Conservation (phyloP, 2,113 vertebrate genomes). For the Burhinus bistriatus region DNA sequence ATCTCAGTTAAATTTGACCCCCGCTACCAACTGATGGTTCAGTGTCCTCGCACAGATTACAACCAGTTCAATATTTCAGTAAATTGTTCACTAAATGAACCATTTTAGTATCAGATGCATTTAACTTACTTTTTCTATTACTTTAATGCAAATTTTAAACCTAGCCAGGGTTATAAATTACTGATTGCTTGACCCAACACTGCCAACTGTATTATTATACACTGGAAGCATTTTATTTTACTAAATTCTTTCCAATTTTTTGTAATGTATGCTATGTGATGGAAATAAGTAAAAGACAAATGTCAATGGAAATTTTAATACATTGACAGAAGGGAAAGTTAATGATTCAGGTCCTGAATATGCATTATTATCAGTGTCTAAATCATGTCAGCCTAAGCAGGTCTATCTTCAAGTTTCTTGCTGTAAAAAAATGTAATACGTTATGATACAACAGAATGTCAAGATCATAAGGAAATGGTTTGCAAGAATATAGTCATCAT, state of each 20-base stretch:
- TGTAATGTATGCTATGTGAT: neutral
- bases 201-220: conserved; percentile 36
- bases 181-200: conserved; percentile 42
- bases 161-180: conserved; percentile 12
- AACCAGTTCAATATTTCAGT: neutral
- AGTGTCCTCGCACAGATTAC: neutral
- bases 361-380: neutral
- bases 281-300: conserved; percentile 4
- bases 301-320: neutral
- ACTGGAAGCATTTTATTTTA: conserved; percentile 16
- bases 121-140: conserved; percentile 26
- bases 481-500: neutral
- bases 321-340: neutral
- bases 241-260: conserved; percentile 21
- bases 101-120: conserved; percentile 13
- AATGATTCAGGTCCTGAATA: neutral
- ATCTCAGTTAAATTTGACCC: neutral
- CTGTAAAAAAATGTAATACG: neutral
- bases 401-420: neutral
- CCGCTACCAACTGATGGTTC: neutral
- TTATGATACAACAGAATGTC: neutral
- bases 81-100: conserved; percentile 24
- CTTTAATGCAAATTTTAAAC: conserved; percentile 44
- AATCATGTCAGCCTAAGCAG: neutral
- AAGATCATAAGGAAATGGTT: neutral